Evolutionary conservation across 2,113 vertebrate genomes (phyloP).

Genomic region (Calidris pugnax): DNA sequence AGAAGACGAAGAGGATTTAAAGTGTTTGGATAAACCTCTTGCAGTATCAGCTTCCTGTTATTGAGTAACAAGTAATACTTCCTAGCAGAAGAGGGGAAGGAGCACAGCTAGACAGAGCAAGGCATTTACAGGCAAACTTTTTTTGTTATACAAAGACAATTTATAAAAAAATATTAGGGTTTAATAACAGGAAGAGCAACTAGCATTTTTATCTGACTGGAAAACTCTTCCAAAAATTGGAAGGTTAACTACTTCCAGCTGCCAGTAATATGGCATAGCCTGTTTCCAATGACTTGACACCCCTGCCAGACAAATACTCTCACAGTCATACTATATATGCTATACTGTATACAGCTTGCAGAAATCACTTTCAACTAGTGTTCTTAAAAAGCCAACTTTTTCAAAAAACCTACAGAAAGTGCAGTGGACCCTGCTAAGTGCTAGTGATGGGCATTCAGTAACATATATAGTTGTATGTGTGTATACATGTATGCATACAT

Average conservation of each 20-base stretch:
- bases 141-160: background rate
- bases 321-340: background rate
- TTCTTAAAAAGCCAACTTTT: background rate
- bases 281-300: background rate
- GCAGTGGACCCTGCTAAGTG: slow-evolving; percentile 7
- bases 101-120: background rate
- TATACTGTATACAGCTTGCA: slow-evolving; percentile 24
- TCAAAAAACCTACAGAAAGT: slow-evolving; percentile 21
- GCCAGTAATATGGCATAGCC: background rate
- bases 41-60: background rate
- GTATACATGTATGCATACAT: background rate
- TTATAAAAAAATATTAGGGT: background rate
- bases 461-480: background rate
- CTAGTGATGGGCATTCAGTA: background rate
- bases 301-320: slow-evolving; percentile 16
- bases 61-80: background rate
- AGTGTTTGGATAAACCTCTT: background rate
- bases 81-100: background rate
- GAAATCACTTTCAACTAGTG: slow-evolving; percentile 34
- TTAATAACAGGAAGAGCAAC: background rate
- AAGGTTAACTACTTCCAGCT: background rate
- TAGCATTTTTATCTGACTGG: background rate
- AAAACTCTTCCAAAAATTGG: background rate
- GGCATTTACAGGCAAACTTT: background rate
- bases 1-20: background rate